Base-by-base conservation (phyloP, 2,797 vertebrate species). In the Margarornis squamiger region DNA sequence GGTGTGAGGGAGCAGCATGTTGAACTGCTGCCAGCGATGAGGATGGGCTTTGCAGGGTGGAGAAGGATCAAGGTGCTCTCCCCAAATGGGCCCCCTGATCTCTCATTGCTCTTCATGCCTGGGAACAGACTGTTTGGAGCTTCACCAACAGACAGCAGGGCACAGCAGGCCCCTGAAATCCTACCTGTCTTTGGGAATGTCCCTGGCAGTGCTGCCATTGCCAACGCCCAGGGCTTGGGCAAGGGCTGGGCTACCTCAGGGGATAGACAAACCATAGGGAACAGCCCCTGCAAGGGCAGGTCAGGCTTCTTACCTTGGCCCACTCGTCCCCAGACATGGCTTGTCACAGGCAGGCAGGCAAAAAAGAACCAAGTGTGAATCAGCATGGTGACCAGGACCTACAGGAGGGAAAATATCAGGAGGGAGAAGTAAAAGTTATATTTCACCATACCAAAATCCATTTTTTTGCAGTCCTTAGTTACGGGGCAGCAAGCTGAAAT, bases 271-370 rank as follows among this genome's bases (percentile, higher is more conserved):
- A 43, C 15, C 15, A 0, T 0, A 4, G 15, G 38, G 54, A 49
- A 13, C 15, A 23, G 52, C 54, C 19, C 61, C 14, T 16, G 27
- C 2, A 7, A 23, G 77, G 66, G 17, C 55, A 59, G 43, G 13
- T 45, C 4, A 15, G 15, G 34, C 6, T 91, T 59, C 97, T 97
- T 97, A 97, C 97, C 97, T 97, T 95, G 96, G 34, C 93, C 90
- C 17, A 3, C 90, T 67, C 94, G 93, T 66, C 96, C 93, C 41
- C 85, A 92, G 68, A 97, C 93, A 0, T 94, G 86, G 80, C 81
- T 94, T 30, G 6, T 32, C 81, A 92, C 66, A 24, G 93, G 88
- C 54, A 97, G 90, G 79, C 96, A 97, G 93, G 90, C 90, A 70
- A 97, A 88, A 51, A 96, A 85, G 86, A 95, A 41, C 61, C 63